Percentiles rank a stretch among this genome's conserved stretches.
Evolutionary conservation across 1,140 invertebrate species (phyloP).

Genomic region (Leucophenga varia): DNA sequence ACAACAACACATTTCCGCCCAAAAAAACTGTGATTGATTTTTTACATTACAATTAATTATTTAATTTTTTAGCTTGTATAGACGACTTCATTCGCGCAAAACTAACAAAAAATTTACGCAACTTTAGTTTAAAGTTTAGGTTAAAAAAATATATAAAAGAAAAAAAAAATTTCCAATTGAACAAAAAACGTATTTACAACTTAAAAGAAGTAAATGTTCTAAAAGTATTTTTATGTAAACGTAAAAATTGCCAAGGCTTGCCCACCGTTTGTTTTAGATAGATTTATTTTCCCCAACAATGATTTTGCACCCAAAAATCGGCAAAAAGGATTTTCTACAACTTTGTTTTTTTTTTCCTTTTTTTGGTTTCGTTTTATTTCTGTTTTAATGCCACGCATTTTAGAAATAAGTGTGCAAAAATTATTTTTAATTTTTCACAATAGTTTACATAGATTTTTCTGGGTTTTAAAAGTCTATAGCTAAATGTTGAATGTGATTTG

Average conservation of each 20-base stretch:
- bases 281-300: constrained; percentile 20
- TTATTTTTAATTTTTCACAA: constrained; percentile 28
- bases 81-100: constrained; percentile 13
- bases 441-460: constrained; percentile 55
- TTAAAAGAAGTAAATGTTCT: neutral
- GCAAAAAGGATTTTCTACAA: constrained; percentile 4
- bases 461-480: constrained; percentile 49
- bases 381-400: no score
- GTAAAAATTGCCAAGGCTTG: constrained; percentile 52
- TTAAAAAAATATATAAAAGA: constrained; percentile 4
- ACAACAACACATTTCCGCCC: constrained; percentile 41
- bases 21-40: constrained; percentile 57
- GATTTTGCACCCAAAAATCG: no score
- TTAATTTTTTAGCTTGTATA: constrained; percentile 13
- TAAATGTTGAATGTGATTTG: constrained; percentile 47
- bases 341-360: constrained; percentile 23
- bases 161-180: constrained; percentile 6
- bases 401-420: constrained; percentile 31
- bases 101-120: constrained; percentile 35
- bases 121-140: constrained; percentile 28
- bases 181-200: constrained; percentile 5
- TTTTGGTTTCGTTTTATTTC: constrained; percentile 29
- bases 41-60: constrained; percentile 37
- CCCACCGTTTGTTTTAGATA: constrained; percentile 45
- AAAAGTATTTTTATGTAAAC: neutral